These are phyloP conservation scores for Brachyrhaphis roseni DNA, from an alignment of 2,797 vertebrate genomes.

Conservation along the genomic window DNA sequence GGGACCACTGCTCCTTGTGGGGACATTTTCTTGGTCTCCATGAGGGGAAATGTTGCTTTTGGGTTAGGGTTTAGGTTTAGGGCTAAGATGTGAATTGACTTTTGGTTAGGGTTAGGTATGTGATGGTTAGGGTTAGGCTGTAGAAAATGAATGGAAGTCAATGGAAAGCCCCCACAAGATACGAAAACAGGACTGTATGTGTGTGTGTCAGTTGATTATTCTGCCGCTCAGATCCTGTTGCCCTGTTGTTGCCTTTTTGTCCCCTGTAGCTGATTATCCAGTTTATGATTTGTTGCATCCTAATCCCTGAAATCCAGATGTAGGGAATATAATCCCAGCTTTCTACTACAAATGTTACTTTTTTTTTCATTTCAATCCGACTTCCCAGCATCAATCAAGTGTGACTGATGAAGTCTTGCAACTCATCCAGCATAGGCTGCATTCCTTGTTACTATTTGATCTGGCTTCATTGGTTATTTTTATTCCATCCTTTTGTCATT, in stretches of 20 bases:
- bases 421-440: not conserved
- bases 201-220: not conserved
- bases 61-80: too few relatives aligned
- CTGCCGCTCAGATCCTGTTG: constrained; percentile 29
- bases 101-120: too few relatives aligned
- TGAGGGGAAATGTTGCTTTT: too few relatives aligned
- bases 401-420: not conserved
- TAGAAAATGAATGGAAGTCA: too few relatives aligned
- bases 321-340: constrained; percentile 35
- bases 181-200: not conserved
- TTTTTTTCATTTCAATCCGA: constrained; percentile 1
- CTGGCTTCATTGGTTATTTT: constrained; percentile 14
- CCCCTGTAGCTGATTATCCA: constrained; percentile 40
- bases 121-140: too few relatives aligned
- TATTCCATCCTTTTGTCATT: constrained; percentile 23
- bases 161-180: too few relatives aligned
- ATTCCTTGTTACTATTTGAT: constrained; percentile 11
- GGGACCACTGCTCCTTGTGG: too few relatives aligned
- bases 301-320: constrained; percentile 40
- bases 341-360: constrained; percentile 21
- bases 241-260: constrained; percentile 12
- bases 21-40: too few relatives aligned
- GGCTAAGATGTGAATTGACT: too few relatives aligned
- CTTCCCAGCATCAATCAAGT: not conserved
- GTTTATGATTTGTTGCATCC: constrained; percentile 52